Evolutionary conservation across 2,888 invertebrate genomes (phyloP).

Genomic region (Coenonympha arcania): DNA sequence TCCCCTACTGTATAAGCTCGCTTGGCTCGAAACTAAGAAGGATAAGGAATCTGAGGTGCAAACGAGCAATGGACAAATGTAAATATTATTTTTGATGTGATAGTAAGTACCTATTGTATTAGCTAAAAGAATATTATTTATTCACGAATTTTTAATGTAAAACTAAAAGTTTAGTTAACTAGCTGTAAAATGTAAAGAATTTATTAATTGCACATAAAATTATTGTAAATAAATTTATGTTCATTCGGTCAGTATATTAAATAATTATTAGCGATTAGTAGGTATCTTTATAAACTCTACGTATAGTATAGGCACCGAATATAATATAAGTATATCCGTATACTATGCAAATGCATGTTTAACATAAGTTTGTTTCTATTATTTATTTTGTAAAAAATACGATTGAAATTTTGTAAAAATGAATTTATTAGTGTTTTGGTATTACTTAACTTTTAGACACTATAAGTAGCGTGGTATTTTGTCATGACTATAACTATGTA

Average conservation of each 20-base stretch:
- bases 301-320: not conserved
- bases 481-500: too few relatives aligned
- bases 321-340: not conserved
- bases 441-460: too few relatives aligned
- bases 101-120: not conserved
- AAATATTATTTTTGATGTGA: not conserved
- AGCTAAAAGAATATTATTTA: not conserved
- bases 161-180: too few relatives aligned
- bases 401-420: too few relatives aligned
- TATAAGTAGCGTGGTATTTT: too few relatives aligned
- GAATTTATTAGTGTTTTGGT: too few relatives aligned
- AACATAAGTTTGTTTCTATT: too few relatives aligned
- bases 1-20: constrained; percentile 44
- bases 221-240: not conserved
- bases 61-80: constrained; percentile 4
- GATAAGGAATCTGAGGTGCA: constrained; percentile 7
- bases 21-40: constrained; percentile 36
- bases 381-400: too few relatives aligned
- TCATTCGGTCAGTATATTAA: not conserved
- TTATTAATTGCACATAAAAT: not conserved
- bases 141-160: not conserved
- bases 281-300: not conserved
- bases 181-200: too few relatives aligned
- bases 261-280: not conserved
- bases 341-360: too few relatives aligned